Conservation (phyloP, 2,113 vertebrate genomes). For the Microtus montanus region DNA sequence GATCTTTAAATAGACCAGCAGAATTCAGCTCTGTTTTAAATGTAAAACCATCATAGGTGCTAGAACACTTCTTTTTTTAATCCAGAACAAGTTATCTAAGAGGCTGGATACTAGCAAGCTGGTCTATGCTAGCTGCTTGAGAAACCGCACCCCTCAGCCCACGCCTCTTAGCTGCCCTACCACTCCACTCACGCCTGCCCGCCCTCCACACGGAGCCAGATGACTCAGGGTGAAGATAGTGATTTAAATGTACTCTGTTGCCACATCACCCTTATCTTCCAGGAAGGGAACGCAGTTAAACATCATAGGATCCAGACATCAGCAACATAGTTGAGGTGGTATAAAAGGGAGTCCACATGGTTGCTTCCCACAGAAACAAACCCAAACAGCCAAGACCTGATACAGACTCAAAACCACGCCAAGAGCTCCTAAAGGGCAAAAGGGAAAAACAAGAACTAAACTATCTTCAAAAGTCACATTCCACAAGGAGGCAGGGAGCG, state of each 20-base stretch:
- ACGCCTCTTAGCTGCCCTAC: neutral
- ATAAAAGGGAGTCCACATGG: neutral
- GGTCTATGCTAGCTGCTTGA: neutral
- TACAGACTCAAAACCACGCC: neutral
- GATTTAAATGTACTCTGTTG: neutral
- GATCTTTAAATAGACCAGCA: conserved; percentile 52
- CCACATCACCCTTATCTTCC: neutral
- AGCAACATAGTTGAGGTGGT: neutral
- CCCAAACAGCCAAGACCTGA: neutral
- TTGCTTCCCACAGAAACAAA: conserved; percentile 11
- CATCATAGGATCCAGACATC: neutral
- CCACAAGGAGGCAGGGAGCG: neutral
- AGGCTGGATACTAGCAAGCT: conserved; percentile 13
- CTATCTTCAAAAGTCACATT: neutral
- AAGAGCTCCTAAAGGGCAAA: neutral
- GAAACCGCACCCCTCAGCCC: neutral
- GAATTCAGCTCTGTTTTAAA: conserved; percentile 47
- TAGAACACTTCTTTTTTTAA: conserved; percentile 46
- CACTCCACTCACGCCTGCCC: neutral
- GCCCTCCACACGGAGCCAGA: neutral
- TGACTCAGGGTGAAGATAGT: neutral
- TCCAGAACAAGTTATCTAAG: conserved; percentile 7
- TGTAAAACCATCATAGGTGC: conserved; percentile 47
- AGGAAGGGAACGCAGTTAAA: neutral
- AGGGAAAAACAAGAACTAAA: neutral